Evolutionary conservation across 2,797 vertebrate species (phyloP).

Genomic region (Poliocrania exsul): DNA sequence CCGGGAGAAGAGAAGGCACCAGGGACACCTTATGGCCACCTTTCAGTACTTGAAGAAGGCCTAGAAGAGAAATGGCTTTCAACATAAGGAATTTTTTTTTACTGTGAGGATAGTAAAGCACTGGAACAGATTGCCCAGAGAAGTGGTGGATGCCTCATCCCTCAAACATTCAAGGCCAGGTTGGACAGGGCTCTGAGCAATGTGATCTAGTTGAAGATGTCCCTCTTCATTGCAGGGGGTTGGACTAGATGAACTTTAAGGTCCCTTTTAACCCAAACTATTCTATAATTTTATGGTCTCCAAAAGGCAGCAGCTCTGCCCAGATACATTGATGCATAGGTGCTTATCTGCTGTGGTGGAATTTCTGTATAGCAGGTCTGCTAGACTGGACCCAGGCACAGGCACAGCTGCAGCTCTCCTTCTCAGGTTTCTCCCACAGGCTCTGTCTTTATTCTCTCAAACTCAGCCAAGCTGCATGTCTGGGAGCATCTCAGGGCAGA

Average conservation of each 20-base stretch:
- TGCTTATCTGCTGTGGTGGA: neutral
- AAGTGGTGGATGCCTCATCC: too few relatives aligned
- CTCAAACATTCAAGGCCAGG: neutral
- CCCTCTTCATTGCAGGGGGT: rapidly evolving
- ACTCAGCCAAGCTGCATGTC: neutral
- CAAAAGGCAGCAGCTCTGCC: neutral
- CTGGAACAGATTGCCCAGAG: neutral
- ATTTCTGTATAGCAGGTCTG: neutral
- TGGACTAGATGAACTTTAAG: neutral
- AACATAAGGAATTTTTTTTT: neutral
- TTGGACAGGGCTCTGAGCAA: neutral
- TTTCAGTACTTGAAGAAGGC: neutral
- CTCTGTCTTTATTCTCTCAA: neutral
- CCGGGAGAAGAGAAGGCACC: neutral
- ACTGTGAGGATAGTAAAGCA: neutral
- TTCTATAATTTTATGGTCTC: neutral
- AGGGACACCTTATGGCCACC: neutral
- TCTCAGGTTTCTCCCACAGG: neutral
- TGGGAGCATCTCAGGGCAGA: neutral
- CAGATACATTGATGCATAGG: neutral
- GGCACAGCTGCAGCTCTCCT: neutral
- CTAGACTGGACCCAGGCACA: neutral
- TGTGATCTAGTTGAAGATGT: neutral
- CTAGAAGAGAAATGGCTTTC: neutral
- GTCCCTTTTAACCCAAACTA: neutral